phyloP scores from a whole-genome alignment of 2,888 invertebrate genomes.

The Hypselothyrea guttata region DNA sequence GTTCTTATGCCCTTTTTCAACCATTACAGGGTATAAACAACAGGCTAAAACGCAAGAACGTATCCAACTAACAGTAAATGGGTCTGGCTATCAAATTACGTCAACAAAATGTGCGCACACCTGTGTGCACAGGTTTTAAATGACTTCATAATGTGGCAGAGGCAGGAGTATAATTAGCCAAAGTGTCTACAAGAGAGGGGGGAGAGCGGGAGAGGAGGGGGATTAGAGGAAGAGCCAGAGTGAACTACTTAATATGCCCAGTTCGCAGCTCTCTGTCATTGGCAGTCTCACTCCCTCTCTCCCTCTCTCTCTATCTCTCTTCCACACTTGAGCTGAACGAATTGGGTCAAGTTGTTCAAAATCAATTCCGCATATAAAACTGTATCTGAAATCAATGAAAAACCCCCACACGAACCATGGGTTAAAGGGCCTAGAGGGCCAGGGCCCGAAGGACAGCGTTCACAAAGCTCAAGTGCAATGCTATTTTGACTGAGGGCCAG shows the following conservation, averaged over 20 bases:
- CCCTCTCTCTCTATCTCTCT: constrained; percentile 2
- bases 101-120: constrained; percentile 55
- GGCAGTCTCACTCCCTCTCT: constrained; percentile 3
- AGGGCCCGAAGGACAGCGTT: too few relatives aligned
- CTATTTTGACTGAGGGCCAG: constrained; percentile 33
- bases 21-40: too few relatives aligned
- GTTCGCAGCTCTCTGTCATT: constrained; percentile 41
- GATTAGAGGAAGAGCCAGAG: not conserved
- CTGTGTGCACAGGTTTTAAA: constrained; percentile 65
- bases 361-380: constrained; percentile 53
- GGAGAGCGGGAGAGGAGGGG: not conserved
- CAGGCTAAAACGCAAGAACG: too few relatives aligned
- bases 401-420: not conserved
- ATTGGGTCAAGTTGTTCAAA: constrained; percentile 69
- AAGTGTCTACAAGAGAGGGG: constrained; percentile 15
- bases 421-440: constrained; percentile 8
- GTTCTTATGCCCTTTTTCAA: too few relatives aligned
- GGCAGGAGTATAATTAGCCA: constrained; percentile 37
- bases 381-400: constrained; percentile 15
- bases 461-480: constrained; percentile 43
- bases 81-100: constrained; percentile 56
- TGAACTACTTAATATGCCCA: constrained; percentile 40
- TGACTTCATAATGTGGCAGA: constrained; percentile 54
- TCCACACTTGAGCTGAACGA: constrained; percentile 44
- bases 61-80: constrained; percentile 45